phyloP scores from a whole-genome alignment of 1,140 invertebrate genomes.

The Drosophila navojoa region DNA sequence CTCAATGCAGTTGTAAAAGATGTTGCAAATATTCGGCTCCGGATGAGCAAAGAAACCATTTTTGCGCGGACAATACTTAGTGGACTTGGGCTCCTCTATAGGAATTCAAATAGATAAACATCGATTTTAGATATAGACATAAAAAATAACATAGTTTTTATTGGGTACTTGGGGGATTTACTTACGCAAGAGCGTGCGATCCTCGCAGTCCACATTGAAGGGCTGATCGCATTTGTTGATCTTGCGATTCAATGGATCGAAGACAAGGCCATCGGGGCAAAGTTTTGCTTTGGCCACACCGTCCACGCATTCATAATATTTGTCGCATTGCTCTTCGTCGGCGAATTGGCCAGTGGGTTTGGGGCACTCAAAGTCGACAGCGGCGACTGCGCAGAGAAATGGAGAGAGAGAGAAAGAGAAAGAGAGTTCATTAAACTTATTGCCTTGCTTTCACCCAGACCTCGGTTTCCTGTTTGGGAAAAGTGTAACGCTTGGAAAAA shows the following conservation, averaged over 20 bases:
- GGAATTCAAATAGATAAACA: neutral
- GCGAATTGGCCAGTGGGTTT: conserved; percentile 91
- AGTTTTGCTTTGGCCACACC: conserved; percentile 89
- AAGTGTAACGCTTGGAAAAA: conserved; percentile 33
- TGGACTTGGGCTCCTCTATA: conserved; percentile 90
- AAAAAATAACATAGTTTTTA: neutral
- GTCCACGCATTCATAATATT: conserved; percentile 92
- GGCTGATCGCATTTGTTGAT: conserved; percentile 95
- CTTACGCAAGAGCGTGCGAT: conserved; percentile 94
- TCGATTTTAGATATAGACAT: neutral
- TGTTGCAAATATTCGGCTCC: conserved; percentile 90
- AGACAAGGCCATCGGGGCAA: conserved; percentile 94
- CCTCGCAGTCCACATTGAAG: conserved; percentile 94
- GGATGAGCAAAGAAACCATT: conserved; percentile 96
- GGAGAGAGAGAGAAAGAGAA: conserved; percentile 6
- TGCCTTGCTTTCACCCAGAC: conserved; percentile 35
- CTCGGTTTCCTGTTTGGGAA: conserved; percentile 50
- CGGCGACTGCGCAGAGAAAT: conserved; percentile 83
- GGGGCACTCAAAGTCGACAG: conserved; percentile 88
- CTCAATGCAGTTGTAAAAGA: conserved; percentile 95
- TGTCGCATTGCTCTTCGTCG: conserved; percentile 92
- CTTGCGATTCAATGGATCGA: conserved; percentile 92
- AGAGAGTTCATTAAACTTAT: conserved; percentile 46
- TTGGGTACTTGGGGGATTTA: conserved; percentile 55
- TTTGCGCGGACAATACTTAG: conserved; percentile 89